A percentile compares a stretch with the other conserved stretches of the same genome.
Evolutionary conservation across 1,140 invertebrate species (phyloP).

Genomic region (Leptestheria dahalacensis): DNA sequence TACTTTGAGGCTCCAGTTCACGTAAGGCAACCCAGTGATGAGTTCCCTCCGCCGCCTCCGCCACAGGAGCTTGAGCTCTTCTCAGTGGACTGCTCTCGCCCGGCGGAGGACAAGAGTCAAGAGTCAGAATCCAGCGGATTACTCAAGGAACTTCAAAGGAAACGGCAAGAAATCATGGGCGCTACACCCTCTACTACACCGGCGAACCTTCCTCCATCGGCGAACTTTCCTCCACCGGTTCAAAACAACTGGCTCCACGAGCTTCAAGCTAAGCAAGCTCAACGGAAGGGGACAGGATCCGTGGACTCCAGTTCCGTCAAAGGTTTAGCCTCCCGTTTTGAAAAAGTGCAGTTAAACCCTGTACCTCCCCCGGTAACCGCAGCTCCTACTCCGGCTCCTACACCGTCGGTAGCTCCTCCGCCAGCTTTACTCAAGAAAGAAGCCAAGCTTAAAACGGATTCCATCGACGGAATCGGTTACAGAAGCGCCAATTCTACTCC

Average conservation of each 20-base stretch:
- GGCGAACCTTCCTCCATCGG: conserved; percentile 6
- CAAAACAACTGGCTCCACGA: conserved; percentile 52
- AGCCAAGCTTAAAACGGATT: neutral
- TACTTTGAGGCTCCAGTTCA: conserved; percentile 51
- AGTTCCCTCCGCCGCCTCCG: conserved; percentile 72
- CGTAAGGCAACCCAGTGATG: conserved; percentile 68
- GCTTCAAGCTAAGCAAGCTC: conserved; percentile 40
- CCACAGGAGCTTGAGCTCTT: conserved; percentile 40
- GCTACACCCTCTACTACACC: conserved; percentile 3
- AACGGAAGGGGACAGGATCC: conserved; percentile 12
- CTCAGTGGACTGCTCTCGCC: neutral
- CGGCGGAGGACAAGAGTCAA: neutral
- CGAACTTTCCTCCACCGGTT: conserved; percentile 23
- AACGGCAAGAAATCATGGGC: conserved; percentile 48
- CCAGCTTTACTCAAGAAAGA: neutral
- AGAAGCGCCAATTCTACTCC: neutral
- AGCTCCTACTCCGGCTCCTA: neutral
- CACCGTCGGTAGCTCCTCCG: neutral
- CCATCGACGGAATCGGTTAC: neutral
- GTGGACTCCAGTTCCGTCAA: conserved; percentile 37
- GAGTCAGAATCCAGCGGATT: conserved; percentile 32
- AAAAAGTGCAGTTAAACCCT: conserved; percentile 35
- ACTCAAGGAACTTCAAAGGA: conserved; percentile 55
- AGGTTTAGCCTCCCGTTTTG: conserved; percentile 68
- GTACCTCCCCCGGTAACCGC: neutral